Percentiles rank a stretch among this genome's conserved stretches.
Conservation (phyloP, 2,113 vertebrate genomes). For the Corapipo altera region DNA sequence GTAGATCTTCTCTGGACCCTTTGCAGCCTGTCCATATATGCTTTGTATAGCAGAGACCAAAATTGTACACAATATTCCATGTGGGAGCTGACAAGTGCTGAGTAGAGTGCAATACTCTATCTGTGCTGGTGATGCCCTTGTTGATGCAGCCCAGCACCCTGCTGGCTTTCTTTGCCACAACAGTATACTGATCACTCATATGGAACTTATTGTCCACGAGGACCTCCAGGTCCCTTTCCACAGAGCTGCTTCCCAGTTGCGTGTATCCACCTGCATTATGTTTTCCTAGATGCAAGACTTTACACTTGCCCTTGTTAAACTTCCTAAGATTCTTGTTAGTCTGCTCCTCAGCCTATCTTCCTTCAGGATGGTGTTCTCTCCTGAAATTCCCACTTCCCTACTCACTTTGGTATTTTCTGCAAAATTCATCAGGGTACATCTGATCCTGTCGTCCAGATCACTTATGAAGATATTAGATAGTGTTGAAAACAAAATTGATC, state of each 20-base stretch:
- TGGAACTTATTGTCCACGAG: background rate
- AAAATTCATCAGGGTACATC: background rate
- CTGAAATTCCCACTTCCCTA: background rate
- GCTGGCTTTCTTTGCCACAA: background rate
- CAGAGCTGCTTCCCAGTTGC: background rate
- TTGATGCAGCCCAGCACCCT: background rate
- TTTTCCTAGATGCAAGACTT: background rate
- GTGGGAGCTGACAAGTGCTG: rapidly evolving
- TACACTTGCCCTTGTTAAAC: background rate
- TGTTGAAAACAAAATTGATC: background rate
- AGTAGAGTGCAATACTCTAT: background rate
- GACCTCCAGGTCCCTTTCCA: background rate
- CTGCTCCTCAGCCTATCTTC: background rate
- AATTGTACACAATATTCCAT: background rate
- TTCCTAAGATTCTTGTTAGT: background rate
- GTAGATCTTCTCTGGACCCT: background rate
- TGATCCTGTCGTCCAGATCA: background rate
- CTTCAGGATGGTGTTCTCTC: background rate
- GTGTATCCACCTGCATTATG: background rate
- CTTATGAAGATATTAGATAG: background rate
- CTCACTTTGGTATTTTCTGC: background rate
- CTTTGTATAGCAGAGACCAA: background rate
- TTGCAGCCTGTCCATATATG: background rate
- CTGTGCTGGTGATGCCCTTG: background rate
- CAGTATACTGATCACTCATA: background rate